These are phyloP conservation scores for Myripristis murdjan DNA, from an alignment of 2,797 vertebrate genomes.

Conservation along the genomic window DNA sequence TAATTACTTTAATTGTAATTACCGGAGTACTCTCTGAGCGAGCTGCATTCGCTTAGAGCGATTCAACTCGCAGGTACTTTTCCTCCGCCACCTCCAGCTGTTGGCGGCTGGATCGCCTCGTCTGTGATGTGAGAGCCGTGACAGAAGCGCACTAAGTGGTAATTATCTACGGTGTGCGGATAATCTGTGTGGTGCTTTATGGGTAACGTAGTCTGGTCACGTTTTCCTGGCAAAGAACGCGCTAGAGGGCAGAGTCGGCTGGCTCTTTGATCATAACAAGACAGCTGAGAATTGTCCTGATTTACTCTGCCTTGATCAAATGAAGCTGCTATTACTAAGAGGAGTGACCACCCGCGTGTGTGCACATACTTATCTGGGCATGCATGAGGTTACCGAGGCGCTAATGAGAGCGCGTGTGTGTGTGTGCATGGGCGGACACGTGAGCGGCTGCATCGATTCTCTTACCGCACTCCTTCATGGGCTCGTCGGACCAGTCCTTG, in stretches of 20 bases:
- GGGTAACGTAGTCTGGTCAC: slow-evolving; percentile 67
- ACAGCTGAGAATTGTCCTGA: slow-evolving; percentile 60
- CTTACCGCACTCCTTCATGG: slow-evolving; percentile 96
- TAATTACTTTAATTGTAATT: slow-evolving; percentile 23
- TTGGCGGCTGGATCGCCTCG: slow-evolving; percentile 33
- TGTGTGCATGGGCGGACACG: too few species aligned
- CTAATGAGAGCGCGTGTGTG: slow-evolving; percentile 28
- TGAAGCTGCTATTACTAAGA: slow-evolving; percentile 50
- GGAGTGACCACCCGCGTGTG: slow-evolving; percentile 54
- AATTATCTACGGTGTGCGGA: slow-evolving; percentile 65
- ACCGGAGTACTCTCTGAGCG: neutral
- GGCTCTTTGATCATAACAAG: slow-evolving; percentile 78
- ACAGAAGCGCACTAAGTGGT: slow-evolving; percentile 56
- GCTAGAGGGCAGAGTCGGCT: slow-evolving; percentile 54
- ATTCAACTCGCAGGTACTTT: slow-evolving; percentile 40
- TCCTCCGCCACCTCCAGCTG: slow-evolving; percentile 18
- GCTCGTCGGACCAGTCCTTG: slow-evolving; percentile 98
- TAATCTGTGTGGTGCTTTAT: slow-evolving; percentile 47
- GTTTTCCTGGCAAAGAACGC: slow-evolving; percentile 53
- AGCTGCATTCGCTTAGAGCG: slow-evolving; percentile 17
- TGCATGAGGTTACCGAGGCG: slow-evolving; percentile 9
- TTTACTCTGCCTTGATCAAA: slow-evolving; percentile 69
- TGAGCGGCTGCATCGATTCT: slow-evolving; percentile 38
- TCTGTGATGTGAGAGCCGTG: slow-evolving; percentile 48
- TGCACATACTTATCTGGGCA: slow-evolving; percentile 5